Conservation (phyloP, 2,113 vertebrate genomes). For the Gracilinanus agilis region DNA sequence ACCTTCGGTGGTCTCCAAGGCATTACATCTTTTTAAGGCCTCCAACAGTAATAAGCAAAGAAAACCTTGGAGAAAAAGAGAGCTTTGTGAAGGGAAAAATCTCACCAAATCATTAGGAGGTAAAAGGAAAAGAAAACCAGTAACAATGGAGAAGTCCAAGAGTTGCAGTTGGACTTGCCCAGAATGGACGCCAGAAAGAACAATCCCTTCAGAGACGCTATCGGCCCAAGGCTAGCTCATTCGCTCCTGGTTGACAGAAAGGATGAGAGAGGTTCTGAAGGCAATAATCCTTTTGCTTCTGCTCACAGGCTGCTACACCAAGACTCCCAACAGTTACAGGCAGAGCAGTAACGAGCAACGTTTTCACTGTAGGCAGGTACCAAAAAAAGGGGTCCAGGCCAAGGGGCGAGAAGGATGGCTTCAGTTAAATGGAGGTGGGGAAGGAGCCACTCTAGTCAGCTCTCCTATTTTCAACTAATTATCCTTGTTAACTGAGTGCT, state of each 20-base stretch:
- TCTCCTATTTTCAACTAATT: neutral
- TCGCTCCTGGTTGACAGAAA: slow-evolving; percentile 14
- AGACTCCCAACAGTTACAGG: neutral
- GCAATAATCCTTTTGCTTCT: slow-evolving; percentile 55
- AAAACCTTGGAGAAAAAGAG: slow-evolving; percentile 65
- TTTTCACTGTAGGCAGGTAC: neutral
- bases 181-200: slow-evolving; percentile 44
- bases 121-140: slow-evolving; percentile 45
- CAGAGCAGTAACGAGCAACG: neutral
- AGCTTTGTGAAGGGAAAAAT: slow-evolving; percentile 48
- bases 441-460: neutral
- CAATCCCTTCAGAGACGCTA: slow-evolving; percentile 29
- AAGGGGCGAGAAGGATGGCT: neutral
- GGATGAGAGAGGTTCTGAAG: slow-evolving; percentile 48
- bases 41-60: slow-evolving; percentile 62
- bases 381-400: neutral
- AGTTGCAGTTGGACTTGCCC: slow-evolving; percentile 58
- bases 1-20: slow-evolving; percentile 56
- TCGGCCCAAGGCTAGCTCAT: neutral
- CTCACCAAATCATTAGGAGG: slow-evolving; percentile 36
- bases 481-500: neutral
- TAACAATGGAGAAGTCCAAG: slow-evolving; percentile 49
- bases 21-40: slow-evolving; percentile 39
- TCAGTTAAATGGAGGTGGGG: neutral
- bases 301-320: neutral